These are phyloP conservation scores for Gryon sp. DNA, from an alignment of 1,140 invertebrate species.

Conservation along the genomic window DNA sequence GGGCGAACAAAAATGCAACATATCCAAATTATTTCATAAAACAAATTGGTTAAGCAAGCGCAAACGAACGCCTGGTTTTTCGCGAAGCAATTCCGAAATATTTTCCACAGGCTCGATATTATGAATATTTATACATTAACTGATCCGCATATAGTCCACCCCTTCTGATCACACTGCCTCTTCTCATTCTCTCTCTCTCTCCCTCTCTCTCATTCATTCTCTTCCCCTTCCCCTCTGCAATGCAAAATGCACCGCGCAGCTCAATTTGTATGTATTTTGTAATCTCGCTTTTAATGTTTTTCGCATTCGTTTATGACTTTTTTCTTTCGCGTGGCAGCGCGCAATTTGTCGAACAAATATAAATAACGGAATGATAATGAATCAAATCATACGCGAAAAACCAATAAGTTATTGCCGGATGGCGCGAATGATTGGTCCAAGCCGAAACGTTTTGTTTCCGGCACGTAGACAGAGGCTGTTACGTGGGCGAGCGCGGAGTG, in stretches of 20 bases:
- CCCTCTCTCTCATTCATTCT: not conserved
- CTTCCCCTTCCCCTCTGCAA: not conserved
- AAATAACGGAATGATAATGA: constrained; percentile 78
- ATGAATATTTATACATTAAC: constrained; percentile 58
- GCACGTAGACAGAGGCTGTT: constrained; percentile 56
- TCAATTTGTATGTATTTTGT: constrained; percentile 55
- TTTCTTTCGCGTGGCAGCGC: constrained; percentile 33
- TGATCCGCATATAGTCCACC: constrained; percentile 17
- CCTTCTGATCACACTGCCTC: too few species aligned
- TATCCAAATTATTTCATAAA: constrained; percentile 50
- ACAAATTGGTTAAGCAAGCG: constrained; percentile 49
- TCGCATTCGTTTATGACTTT: constrained; percentile 36
- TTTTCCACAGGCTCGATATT: constrained; percentile 34
- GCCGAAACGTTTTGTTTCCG: constrained; percentile 63
- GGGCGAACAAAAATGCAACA: constrained; percentile 36
- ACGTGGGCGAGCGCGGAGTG: constrained; percentile 62
- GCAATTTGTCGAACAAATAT: constrained; percentile 72
- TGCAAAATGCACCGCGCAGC: constrained; percentile 12
- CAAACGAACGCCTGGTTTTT: constrained; percentile 39
- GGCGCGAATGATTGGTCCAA: constrained; percentile 75
- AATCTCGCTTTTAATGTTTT: constrained; percentile 61
- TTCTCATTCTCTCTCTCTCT: too few species aligned
- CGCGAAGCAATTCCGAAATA: constrained; percentile 26
- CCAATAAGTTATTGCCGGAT: constrained; percentile 76
- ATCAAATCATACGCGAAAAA: constrained; percentile 77